phyloP scores from a whole-genome alignment of 2,888 invertebrate species.

The Miltochrista miniata region DNA sequence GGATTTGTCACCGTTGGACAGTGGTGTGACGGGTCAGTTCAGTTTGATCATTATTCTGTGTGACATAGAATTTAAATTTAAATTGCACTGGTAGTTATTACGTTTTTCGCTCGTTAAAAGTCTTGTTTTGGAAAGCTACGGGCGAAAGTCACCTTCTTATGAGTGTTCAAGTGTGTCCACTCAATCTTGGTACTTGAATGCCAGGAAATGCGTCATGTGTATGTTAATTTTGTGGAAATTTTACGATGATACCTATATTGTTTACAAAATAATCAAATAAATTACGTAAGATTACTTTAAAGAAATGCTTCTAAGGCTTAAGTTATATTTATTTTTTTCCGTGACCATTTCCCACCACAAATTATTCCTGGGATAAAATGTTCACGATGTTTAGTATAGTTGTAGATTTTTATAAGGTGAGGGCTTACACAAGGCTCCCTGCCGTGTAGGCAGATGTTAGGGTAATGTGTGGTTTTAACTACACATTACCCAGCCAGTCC shows the following conservation, averaged over 20 bases:
- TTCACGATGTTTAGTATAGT: no score
- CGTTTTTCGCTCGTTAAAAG: conserved; percentile 46
- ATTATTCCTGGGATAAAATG: no score
- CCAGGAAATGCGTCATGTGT: conserved; percentile 26
- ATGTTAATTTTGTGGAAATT: conserved; percentile 36
- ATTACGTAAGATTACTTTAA: neutral
- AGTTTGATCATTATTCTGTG: conserved; percentile 38
- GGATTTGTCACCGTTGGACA: conserved; percentile 37
- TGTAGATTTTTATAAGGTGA: no score
- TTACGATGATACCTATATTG: neutral
- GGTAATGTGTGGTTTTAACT: no score
- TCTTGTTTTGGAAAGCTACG: conserved; percentile 77
- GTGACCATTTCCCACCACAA: no score
- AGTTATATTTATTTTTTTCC: no score
- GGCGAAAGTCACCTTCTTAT: conserved; percentile 74
- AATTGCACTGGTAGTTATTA: conserved; percentile 35
- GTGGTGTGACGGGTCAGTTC: conserved; percentile 30
- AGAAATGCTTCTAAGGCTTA: neutral
- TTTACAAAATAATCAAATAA: neutral
- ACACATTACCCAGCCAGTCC: no score
- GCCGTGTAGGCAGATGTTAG: no score
- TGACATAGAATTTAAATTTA: conserved; percentile 24
- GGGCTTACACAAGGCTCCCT: no score
- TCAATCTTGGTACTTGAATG: conserved; percentile 62
- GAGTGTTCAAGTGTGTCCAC: conserved; percentile 56